A percentile compares a stretch with the other conserved stretches of the same genome.
Evolutionary conservation across 1,140 invertebrate species (phyloP).

Genomic region (Drosophila fuyamai): DNA sequence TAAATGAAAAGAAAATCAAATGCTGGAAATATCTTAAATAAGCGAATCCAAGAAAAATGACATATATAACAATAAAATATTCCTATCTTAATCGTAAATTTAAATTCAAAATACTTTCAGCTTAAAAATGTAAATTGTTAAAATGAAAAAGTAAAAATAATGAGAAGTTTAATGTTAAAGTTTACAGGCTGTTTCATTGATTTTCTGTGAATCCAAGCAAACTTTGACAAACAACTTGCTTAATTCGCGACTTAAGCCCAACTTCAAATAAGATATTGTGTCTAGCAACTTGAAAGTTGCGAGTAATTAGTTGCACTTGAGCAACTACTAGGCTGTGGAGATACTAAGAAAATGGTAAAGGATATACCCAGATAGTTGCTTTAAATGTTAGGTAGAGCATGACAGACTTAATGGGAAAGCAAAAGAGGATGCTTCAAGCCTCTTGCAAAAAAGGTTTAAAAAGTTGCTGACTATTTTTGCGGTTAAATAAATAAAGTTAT

Average conservation of each 20-base stretch:
- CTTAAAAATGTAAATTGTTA: too few relatives aligned
- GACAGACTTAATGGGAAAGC: slow-evolving; percentile 30
- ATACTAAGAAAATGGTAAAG: slow-evolving; percentile 13
- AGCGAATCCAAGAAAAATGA: too few relatives aligned
- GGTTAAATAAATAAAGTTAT: too few relatives aligned
- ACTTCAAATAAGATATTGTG: slow-evolving; percentile 55
- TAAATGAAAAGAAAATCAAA: neutral
- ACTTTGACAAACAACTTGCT: slow-evolving; percentile 16
- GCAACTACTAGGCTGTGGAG: slow-evolving; percentile 42
- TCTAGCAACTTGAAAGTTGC: slow-evolving; percentile 55
- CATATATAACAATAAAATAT: too few relatives aligned
- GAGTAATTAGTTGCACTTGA: slow-evolving; percentile 73
- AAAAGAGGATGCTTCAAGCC: neutral
- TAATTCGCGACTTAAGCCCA: slow-evolving; percentile 32
- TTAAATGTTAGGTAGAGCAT: slow-evolving; percentile 62
- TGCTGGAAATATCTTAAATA: too few relatives aligned
- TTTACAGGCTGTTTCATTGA: neutral
- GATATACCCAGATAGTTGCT: slow-evolving; percentile 24
- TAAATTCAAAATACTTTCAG: too few relatives aligned
- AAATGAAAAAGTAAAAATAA: neutral
- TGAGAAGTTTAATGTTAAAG: neutral
- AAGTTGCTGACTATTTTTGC: too few relatives aligned
- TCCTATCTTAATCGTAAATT: too few relatives aligned
- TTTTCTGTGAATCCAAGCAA: slow-evolving; percentile 7
- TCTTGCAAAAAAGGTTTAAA: too few relatives aligned